phyloP scores from a whole-genome alignment of 2,888 invertebrate genomes.

The Lithophane ornitopus region DNA sequence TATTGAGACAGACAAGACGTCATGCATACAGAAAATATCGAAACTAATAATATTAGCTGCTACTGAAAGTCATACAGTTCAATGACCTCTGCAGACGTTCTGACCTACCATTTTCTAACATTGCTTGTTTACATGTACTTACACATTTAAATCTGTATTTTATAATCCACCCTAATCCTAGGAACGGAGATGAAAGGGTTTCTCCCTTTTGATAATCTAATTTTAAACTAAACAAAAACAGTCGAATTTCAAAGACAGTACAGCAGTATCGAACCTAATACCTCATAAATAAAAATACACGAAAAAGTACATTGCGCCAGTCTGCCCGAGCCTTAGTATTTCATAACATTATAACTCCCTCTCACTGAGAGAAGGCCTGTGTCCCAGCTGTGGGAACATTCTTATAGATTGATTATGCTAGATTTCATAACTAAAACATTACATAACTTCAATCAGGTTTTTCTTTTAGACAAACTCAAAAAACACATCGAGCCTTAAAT shows the following conservation, averaged over 20 bases:
- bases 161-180: constrained; percentile 7
- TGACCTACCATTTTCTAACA: constrained; percentile 36
- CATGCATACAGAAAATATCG: constrained; percentile 30
- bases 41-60: constrained; percentile 15
- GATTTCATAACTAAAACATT: neutral
- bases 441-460: constrained; percentile 10
- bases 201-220: neutral
- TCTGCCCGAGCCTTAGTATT: neutral
- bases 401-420: too few species aligned
- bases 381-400: too few species aligned
- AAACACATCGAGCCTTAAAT: constrained; percentile 12
- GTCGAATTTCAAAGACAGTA: neutral
- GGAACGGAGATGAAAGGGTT: constrained; percentile 9
- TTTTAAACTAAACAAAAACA: constrained; percentile 6
- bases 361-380: too few species aligned
- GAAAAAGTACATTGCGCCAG: neutral
- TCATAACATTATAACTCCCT: constrained; percentile 9
- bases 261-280: neutral
- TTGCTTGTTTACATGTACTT: constrained; percentile 17
- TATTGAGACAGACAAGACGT: constrained; percentile 6
- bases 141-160: neutral
- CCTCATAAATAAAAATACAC: constrained; percentile 16
- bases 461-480: neutral
- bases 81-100: constrained; percentile 45
- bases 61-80: constrained; percentile 18